Evolutionary conservation across 2,888 invertebrate species (phyloP), one percentile per base, ranked within the genome.

Genomic region (Timandra comae): DNA sequence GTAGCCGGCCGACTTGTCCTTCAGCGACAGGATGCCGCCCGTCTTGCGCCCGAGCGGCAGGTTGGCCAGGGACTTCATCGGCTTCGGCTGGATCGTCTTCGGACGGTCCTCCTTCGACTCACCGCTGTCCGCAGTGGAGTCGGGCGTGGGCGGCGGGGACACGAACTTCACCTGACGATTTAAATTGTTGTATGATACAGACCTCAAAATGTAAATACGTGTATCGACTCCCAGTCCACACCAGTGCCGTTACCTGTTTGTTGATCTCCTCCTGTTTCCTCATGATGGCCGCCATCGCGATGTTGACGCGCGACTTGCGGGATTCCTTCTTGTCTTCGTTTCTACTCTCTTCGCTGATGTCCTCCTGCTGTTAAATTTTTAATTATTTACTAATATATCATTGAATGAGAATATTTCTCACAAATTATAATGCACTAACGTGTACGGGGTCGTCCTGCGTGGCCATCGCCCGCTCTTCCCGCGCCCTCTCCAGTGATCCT

Each of bases 231-330:
- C n/a, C n/a, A n/a, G n/a, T n/a, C n/a, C n/a, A n/a, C n/a, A n/a
- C n/a, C n/a, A n/a, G n/a, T n/a, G n/a, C n/a, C n/a, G n/a, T 27
- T 16, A 88, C 90, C 82, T 91, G 91, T 64, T 91, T 91, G 55
- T 89, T 91, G 27, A 86, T 87, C 46, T 90, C 91, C 61, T 91
- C 91, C 47, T 91, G 89, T 41, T 91, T 91, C 44, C 91, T 84
- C 84, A 91, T 89, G 57, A 92, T 91, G 41, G 91, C 91, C 36
- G 92, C 91, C 86, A 95, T 90, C 0, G 94, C 94, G 27, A 94
- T 92, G 69, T 94, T 95, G 59, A 93, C 93, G 40, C 93, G 85
- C 2, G 87, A 79, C 41, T 88, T 84, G 44, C 89, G 80, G 39
- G 79, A 74, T 32, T 81, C 81, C 31, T 65, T 74, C 44, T 70